Conservation (phyloP, 1,140 invertebrate genomes). For the Muscidifurax raptorellus region DNA sequence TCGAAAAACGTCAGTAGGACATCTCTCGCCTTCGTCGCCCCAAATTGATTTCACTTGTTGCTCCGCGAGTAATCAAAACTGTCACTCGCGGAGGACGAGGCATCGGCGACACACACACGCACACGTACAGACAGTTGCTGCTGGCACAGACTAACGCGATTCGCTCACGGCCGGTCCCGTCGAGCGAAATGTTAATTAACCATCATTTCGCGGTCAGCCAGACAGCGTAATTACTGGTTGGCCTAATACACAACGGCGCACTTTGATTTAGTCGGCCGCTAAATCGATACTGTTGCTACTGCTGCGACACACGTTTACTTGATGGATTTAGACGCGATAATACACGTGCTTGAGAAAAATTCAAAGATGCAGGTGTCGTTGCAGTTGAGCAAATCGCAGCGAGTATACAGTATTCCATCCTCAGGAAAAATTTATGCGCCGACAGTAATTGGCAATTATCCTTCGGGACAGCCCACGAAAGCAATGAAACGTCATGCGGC, state of each 20-base stretch:
- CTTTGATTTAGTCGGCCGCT: constrained; percentile 10
- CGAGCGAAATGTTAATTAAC: constrained; percentile 45
- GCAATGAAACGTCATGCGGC: neutral
- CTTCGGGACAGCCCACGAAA: neutral
- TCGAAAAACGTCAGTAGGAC: neutral
- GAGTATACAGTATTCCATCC: neutral
- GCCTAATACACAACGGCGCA: neutral
- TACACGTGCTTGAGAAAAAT: too few species aligned
- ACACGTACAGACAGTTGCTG: neutral
- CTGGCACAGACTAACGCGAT: constrained; percentile 9
- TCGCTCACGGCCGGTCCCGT: constrained; percentile 14
- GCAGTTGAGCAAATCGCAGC: neutral
- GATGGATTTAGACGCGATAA: too few species aligned
- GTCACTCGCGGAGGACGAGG: neutral
- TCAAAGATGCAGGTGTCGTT: too few species aligned
- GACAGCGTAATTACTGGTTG: constrained; percentile 39
- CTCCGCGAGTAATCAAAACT: constrained; percentile 33
- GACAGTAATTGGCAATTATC: constrained; percentile 1
- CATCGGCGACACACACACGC: neutral
- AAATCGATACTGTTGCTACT: constrained; percentile 23
- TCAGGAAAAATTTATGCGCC: neutral
- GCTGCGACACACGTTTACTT: neutral
- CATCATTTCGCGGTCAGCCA: constrained; percentile 34
- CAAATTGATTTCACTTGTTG: constrained; percentile 22
- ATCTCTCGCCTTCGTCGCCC: neutral